Evolutionary conservation across 2,888 invertebrate genomes (phyloP).

Genomic region (Halictus ligatus): DNA sequence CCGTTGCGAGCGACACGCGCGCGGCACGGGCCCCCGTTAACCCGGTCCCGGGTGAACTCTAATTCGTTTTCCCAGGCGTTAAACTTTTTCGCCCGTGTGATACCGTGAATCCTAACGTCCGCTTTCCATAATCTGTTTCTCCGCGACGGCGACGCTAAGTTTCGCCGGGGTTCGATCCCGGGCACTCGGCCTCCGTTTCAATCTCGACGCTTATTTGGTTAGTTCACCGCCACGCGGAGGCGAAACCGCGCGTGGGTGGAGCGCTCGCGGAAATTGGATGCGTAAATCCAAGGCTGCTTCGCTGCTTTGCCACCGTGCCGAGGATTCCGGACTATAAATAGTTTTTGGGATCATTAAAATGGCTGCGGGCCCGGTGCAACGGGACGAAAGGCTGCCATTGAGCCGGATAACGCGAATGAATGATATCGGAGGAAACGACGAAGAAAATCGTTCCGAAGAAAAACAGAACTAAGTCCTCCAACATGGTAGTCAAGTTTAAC

Average conservation of each 20-base stretch:
- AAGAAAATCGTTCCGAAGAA: no score
- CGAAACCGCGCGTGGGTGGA: conserved; percentile 8
- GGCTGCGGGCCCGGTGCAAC: not conserved
- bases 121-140: conserved; percentile 50
- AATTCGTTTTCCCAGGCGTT: conserved; percentile 22
- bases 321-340: not conserved
- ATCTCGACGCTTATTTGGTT: conserved; percentile 21
- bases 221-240: not conserved
- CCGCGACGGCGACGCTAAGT: not conserved
- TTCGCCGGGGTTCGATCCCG: not conserved
- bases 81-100: not conserved
- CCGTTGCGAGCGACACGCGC: not conserved
- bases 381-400: not conserved
- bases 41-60: conserved; percentile 3
- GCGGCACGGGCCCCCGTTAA: no score
- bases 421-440: not conserved
- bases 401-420: not conserved
- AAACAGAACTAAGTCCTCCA: no score
- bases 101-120: conserved; percentile 48
- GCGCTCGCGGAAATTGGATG: conserved; percentile 14
- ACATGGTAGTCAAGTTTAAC: not conserved
- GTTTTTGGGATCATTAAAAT: not conserved
- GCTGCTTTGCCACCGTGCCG: not conserved
- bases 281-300: conserved; percentile 12
- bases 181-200: conserved; percentile 31